Evolutionary conservation across 2,797 vertebrate species (phyloP).

Genomic region (Acridotheres tristis): DNA sequence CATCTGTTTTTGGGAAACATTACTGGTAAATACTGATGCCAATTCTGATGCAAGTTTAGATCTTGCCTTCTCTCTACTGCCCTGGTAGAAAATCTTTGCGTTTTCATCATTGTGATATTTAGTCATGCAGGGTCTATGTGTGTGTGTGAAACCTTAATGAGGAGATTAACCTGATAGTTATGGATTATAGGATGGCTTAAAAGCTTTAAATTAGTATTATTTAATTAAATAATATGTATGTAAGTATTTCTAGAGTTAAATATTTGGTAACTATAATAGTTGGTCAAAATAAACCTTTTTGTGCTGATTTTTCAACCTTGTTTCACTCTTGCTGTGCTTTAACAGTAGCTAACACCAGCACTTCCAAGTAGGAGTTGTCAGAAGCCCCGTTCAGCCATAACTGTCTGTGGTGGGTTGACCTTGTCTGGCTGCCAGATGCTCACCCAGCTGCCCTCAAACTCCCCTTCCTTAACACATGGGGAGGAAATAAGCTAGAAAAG

Average conservation of each 20-base stretch:
- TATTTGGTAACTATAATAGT: not conserved
- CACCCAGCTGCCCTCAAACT: not conserved
- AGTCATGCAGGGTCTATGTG: not conserved
- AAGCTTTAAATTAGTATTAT: not conserved
- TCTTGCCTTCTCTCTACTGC: not conserved
- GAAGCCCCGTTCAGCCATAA: not conserved
- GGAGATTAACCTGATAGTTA: not conserved
- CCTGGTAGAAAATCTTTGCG: not conserved
- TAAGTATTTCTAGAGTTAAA: not conserved
- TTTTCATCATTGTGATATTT: not conserved
- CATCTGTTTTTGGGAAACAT: not conserved
- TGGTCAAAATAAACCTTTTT: not conserved
- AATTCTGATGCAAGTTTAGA: not conserved
- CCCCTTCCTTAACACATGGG: not conserved
- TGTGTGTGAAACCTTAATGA: not conserved
- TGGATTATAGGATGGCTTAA: not conserved
- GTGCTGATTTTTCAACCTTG: not conserved
- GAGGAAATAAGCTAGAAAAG: not conserved
- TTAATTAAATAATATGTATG: not conserved
- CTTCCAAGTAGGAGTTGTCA: not conserved
- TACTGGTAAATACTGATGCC: not conserved
- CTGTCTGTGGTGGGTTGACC: not conserved
- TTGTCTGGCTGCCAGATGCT: not conserved
- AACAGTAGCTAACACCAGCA: not conserved
- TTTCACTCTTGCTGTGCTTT: not conserved